Evolutionary conservation across 2,797 vertebrate genomes (phyloP).

Genomic region (Eospalax fontanierii): DNA sequence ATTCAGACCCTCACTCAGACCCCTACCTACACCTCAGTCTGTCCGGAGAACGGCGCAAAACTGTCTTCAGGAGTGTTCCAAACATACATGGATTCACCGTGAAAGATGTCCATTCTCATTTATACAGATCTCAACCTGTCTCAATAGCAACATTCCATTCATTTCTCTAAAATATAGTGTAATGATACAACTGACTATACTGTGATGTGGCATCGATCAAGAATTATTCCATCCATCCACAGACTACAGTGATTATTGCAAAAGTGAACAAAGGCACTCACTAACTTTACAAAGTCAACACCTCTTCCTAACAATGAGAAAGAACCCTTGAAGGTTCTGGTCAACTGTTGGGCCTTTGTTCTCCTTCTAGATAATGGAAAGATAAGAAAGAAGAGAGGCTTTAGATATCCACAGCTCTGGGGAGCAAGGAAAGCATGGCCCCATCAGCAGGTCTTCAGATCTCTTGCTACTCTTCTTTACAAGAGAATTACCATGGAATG

Average conservation of each 20-base stretch:
- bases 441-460: neutral
- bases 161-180: slow-evolving; percentile 40
- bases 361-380: neutral
- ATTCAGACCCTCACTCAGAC: neutral
- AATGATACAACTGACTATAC: neutral
- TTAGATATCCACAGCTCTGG: neutral
- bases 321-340: slow-evolving; percentile 8
- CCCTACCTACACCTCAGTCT: neutral
- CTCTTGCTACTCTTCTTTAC: neutral
- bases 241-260: neutral
- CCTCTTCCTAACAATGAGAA: neutral
- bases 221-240: neutral
- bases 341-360: neutral
- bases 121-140: neutral
- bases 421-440: neutral
- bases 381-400: neutral
- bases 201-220: neutral
- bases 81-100: neutral
- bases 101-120: neutral
- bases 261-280: slow-evolving; percentile 35
- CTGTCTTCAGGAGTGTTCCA: neutral
- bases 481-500: slow-evolving; percentile 16
- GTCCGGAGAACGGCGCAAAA: neutral
- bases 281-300: slow-evolving; percentile 37
- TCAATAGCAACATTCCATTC: neutral